Evolutionary conservation across 2,888 invertebrate genomes (phyloP).

Genomic region (Andrena chrysosceles): DNA sequence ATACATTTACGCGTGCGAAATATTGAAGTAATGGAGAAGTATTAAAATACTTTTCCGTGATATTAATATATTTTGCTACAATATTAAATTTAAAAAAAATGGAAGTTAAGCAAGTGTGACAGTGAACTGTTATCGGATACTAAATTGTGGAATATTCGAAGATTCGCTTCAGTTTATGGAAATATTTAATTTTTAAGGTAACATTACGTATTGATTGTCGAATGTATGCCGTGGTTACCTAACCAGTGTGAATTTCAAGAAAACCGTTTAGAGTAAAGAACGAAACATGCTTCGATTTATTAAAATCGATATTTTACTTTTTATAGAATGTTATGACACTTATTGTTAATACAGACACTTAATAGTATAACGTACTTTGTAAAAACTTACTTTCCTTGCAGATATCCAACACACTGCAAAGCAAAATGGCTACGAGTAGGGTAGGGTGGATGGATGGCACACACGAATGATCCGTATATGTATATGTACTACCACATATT

Average conservation of each 20-base stretch:
- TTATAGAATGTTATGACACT: background rate
- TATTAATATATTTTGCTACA: background rate
- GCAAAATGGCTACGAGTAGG: slow-evolving; percentile 34
- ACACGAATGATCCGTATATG: background rate
- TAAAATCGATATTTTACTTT: background rate
- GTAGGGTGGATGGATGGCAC: background rate
- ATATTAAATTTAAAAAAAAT: background rate
- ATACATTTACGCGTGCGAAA: background rate
- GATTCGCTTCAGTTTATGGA: background rate
- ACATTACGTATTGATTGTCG: slow-evolving; percentile 19
- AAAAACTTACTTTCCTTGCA: slow-evolving; percentile 27
- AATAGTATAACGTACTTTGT: background rate
- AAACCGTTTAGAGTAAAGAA: background rate
- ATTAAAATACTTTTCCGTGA: background rate
- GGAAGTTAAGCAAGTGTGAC: background rate
- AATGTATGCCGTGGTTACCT: slow-evolving; percentile 27
- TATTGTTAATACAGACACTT: slow-evolving; percentile 3
- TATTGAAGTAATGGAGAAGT: background rate
- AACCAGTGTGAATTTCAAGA: slow-evolving; percentile 14
- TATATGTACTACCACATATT: background rate
- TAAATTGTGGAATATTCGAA: background rate
- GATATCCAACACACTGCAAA: background rate
- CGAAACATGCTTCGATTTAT: background rate
- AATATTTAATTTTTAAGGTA: slow-evolving; percentile 5
- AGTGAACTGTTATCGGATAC: background rate